A percentile compares a stretch with the other conserved stretches of the same genome.
Evolutionary conservation across 1,140 invertebrate species (phyloP).

Genomic region (Copidosoma floridanum): DNA sequence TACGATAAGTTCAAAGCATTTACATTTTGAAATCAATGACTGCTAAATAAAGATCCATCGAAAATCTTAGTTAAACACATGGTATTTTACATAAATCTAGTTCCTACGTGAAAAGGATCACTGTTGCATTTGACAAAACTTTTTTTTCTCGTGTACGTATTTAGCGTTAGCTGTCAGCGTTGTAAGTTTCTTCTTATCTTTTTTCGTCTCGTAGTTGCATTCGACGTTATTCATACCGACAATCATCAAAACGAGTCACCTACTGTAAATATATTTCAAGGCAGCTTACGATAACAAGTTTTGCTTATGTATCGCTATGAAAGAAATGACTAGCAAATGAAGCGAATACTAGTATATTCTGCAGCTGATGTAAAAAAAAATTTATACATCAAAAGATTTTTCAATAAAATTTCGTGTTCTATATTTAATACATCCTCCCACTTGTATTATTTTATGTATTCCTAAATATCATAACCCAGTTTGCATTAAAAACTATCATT

Average conservation of each 20-base stretch:
- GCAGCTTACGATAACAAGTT: conserved; percentile 1
- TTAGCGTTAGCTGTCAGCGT: no score
- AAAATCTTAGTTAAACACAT: background rate
- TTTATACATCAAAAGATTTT: conserved; percentile 23
- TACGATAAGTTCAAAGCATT: background rate
- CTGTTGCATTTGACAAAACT: conserved; percentile 7
- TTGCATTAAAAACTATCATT: no score
- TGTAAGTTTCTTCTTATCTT: no score
- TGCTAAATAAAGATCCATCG: background rate
- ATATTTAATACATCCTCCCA: no score
- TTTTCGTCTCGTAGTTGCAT: conserved; percentile 6
- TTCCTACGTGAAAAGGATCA: conserved; percentile 7
- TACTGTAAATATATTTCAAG: background rate
- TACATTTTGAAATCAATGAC: background rate
- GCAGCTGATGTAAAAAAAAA: conserved; percentile 14
- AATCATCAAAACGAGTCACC: conserved; percentile 8
- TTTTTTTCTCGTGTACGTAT: conserved; percentile 3
- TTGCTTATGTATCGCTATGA: background rate
- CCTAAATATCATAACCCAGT: no score
- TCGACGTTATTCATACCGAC: conserved; percentile 15
- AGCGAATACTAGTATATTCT: background rate
- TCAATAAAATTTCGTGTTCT: conserved; percentile 6
- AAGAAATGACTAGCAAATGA: background rate
- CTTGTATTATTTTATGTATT: no score
- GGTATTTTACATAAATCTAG: background rate